Percentiles rank a stretch among this genome's conserved stretches.
Evolutionary conservation across 2,888 invertebrate species (phyloP).

Genomic region (Petrolisthes manimaculis): DNA sequence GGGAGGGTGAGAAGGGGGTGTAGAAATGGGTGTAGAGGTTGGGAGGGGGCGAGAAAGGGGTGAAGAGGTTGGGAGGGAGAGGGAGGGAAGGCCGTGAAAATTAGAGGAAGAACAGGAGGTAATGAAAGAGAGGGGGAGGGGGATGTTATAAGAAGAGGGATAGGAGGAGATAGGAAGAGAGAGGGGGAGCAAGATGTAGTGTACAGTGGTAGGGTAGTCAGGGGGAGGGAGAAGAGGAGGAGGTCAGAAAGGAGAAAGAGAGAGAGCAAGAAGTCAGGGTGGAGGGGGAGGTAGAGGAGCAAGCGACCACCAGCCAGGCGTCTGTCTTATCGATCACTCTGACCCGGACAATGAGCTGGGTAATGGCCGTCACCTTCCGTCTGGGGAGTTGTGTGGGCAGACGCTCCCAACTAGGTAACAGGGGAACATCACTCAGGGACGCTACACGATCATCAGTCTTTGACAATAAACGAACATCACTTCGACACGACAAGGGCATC

Average conservation of each 20-base stretch:
- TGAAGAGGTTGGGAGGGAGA: not conserved
- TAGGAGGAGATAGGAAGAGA: not conserved
- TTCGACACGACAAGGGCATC: too few relatives aligned
- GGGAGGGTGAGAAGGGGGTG: not conserved
- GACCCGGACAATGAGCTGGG: slow-evolving; percentile 10
- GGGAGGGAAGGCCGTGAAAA: not conserved
- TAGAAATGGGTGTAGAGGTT: not conserved
- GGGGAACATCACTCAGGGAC: too few relatives aligned
- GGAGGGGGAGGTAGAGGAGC: not conserved
- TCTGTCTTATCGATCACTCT: not conserved
- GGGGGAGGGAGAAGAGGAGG: too few relatives aligned
- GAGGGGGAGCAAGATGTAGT: too few relatives aligned
- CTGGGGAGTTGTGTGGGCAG: slow-evolving; percentile 18
- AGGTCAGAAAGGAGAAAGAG: too few relatives aligned
- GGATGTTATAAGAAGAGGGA: too few relatives aligned
- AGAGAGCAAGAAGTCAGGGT: too few relatives aligned
- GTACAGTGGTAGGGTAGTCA: too few relatives aligned
- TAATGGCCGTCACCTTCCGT: slow-evolving; percentile 21
- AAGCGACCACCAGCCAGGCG: not conserved
- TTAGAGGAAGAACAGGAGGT: not conserved
- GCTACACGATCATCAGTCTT: too few relatives aligned
- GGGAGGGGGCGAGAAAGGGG: not conserved
- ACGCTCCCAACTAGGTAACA: slow-evolving; percentile 8
- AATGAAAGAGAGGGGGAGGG: not conserved
- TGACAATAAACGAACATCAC: too few relatives aligned